Conservation (phyloP, 2,888 invertebrate genomes). For the Zaprionus lineosus region DNA sequence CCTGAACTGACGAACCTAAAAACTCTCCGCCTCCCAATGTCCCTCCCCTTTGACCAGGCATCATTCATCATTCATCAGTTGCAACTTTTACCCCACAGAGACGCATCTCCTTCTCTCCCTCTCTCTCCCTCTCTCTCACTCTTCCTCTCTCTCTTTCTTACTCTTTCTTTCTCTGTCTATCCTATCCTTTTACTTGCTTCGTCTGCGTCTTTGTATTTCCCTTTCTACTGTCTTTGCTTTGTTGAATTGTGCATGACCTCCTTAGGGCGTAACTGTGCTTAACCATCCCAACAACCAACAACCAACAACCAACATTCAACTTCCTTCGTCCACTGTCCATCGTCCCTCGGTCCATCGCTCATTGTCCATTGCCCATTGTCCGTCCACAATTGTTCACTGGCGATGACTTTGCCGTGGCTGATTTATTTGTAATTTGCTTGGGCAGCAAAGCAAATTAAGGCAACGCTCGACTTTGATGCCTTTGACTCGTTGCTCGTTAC, state of each 20-base stretch:
- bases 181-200: background rate
- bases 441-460: conserved; percentile 45
- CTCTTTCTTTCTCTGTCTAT: background rate
- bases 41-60: conserved; percentile 4
- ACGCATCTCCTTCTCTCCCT: conserved; percentile 40
- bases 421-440: conserved; percentile 56
- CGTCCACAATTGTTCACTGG: conserved; percentile 13
- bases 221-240: background rate
- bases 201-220: background rate
- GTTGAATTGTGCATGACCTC: conserved; percentile 57
- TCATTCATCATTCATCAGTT: conserved; percentile 43
- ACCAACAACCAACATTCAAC: conserved; percentile 9
- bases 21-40: background rate
- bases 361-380: conserved; percentile 13
- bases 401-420: conserved; percentile 35
- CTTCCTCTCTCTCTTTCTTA: background rate
- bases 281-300: conserved; percentile 45
- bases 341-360: background rate
- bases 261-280: conserved; percentile 75
- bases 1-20: too few species aligned
- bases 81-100: conserved; percentile 52
- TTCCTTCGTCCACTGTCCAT: conserved; percentile 3
- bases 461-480: conserved; percentile 44
- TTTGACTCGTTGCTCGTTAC: too few species aligned
- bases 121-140: background rate